Evolutionary conservation across 1,140 invertebrate species (phyloP).

Genomic region (Holotrichia oblita): DNA sequence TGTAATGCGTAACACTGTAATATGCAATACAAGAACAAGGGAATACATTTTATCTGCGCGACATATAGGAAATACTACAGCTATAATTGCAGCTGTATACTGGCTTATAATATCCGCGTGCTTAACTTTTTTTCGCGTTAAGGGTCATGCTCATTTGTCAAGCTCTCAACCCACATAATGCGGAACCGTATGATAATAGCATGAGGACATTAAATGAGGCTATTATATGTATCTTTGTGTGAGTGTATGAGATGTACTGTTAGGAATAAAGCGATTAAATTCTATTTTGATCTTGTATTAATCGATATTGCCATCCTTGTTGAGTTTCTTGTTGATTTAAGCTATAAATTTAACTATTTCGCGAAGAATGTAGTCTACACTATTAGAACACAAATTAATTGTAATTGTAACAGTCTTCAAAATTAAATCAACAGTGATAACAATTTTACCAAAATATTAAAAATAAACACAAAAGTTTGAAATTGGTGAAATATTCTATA

Average conservation of each 20-base stretch:
- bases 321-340: too few relatives aligned
- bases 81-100: not conserved
- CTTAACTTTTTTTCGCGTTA: not conserved
- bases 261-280: conserved; percentile 2
- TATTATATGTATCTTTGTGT: not conserved
- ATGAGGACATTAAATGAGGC: conserved; percentile 8
- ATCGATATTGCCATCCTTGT: not conserved
- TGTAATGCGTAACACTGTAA: too few relatives aligned
- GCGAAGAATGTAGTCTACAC: too few relatives aligned
- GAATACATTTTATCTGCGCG: not conserved
- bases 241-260: not conserved
- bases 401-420: too few relatives aligned
- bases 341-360: too few relatives aligned
- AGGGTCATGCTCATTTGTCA: conserved; percentile 29
- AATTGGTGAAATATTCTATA: too few relatives aligned
- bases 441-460: too few relatives aligned
- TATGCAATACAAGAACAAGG: too few relatives aligned
- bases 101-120: not conserved
- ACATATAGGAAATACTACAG: conserved; percentile 1
- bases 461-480: too few relatives aligned
- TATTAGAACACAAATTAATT: too few relatives aligned
- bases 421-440: too few relatives aligned
- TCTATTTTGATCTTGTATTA: not conserved
- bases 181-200: conserved; percentile 28
- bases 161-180: conserved; percentile 25